A percentile compares a stretch with the other conserved stretches of the same genome.
phyloP scores from a whole-genome alignment of 2,113 vertebrate genomes.

The Oryzias celebensis region DNA sequence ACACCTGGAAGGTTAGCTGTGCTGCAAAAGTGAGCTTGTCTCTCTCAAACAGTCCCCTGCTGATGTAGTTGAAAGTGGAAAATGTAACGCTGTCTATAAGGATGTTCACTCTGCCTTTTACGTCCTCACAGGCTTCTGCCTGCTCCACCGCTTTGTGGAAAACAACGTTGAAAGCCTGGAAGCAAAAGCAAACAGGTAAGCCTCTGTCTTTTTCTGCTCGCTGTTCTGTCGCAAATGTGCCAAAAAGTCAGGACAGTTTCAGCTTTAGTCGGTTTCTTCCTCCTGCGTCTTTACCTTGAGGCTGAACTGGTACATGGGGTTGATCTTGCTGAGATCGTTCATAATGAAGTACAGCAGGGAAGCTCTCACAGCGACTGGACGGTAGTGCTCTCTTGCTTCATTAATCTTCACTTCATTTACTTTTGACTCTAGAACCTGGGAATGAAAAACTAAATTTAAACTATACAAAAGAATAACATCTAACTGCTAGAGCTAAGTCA shows the following conservation, averaged over 20 bases:
- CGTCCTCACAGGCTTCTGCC: constrained; percentile 71
- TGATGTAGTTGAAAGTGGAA: constrained; percentile 80
- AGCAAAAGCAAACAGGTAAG: constrained; percentile 1
- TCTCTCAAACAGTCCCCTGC: constrained; percentile 77
- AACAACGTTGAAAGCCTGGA: constrained; percentile 79
- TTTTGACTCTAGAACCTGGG: constrained; percentile 81
- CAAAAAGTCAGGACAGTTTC: background rate
- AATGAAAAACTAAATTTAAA: background rate
- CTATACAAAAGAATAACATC: background rate
- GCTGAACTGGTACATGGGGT: constrained; percentile 84
- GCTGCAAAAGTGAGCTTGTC: constrained; percentile 80
- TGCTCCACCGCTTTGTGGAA: constrained; percentile 79
- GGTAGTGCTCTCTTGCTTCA: constrained; percentile 79
- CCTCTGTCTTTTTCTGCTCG: background rate
- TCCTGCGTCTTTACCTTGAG: constrained; percentile 70
- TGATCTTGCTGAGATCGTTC: constrained; percentile 86
- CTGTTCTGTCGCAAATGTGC: background rate
- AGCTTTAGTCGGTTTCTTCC: background rate
- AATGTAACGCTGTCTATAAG: constrained; percentile 73
- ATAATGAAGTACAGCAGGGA: constrained; percentile 83
- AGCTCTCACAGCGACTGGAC: constrained; percentile 77
- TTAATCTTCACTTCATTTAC: constrained; percentile 83
- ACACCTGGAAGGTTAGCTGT: constrained; percentile 76
- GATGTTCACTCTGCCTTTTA: constrained; percentile 72
- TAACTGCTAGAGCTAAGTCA: background rate